Base-by-base conservation (phyloP, 2,888 invertebrate species). In the Mythimna albipuncta region DNA sequence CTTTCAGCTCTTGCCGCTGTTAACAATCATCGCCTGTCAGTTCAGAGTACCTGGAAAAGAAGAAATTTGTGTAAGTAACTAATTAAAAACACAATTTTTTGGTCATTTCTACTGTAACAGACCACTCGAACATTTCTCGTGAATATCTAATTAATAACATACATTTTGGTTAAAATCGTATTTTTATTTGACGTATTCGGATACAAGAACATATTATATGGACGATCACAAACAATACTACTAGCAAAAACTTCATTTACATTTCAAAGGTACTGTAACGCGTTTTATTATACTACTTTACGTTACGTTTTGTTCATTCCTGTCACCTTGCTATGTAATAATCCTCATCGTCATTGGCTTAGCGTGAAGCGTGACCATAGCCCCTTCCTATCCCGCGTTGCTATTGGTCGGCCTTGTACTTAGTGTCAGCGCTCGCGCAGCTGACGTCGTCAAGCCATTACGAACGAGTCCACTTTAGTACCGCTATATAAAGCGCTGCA, bases 31-130 rank as follows among this genome's bases (percentile, higher is more conserved):
- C 7, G 16, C 38, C 78, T 19, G 44, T 59, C 0, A 69, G 13
- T 2, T 69, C 32, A 1, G 38, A 19, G 59, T 74, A 74, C 47
- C 74, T 74, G 52, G 6, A 69, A n/a, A 11, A 59, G 1, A 69
- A 5, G 1, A 77, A 52, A 52, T 11, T 1, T 5, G 7, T 44
- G 6, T 76, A 44, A 67, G 19, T 6, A 21, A 32, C 0, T 10
- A 21, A 21, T 2, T 16, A 3, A 11, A 13, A n/a, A 41, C 19
- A 6, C 7, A 6, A 10, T 26, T 55, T 55, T 21, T 52, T 16
- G 9, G 35, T 3, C 16, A 9, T n/a, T 9, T 9, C 16, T 52
- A 35, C 2, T 13, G 16, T n/a, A 52, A 52, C 5, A 16, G 9
- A 16, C 5, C 1, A 38, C 2, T 61, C 0, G 4, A 2, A 9